These are phyloP conservation scores for Ormyrus labotus DNA, from an alignment of 2,888 invertebrate genomes.

Conservation along the genomic window DNA sequence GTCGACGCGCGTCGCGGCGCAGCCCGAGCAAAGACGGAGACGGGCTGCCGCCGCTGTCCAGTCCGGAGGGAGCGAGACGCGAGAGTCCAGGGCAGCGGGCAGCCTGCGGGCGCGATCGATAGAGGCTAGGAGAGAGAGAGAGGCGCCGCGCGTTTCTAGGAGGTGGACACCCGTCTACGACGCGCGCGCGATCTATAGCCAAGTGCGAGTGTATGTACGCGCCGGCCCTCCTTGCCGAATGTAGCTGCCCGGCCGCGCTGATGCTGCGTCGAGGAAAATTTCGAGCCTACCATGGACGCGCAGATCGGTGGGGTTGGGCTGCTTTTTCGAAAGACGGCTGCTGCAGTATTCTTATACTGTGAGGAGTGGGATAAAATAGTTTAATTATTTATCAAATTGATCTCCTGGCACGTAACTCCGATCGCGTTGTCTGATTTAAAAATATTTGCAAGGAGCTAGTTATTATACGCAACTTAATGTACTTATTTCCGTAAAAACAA, in stretches of 20 bases:
- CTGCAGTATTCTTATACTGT: no score
- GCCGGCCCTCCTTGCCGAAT: not conserved
- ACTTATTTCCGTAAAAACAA: no score
- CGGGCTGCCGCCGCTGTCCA: not conserved
- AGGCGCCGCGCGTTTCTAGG: conserved; percentile 68
- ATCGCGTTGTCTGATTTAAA: no score
- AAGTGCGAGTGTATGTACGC: not conserved
- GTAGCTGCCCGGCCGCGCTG: not conserved
- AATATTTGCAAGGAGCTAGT: no score
- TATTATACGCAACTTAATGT: no score
- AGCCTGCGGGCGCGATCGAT: conserved; percentile 73
- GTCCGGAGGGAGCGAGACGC: conserved; percentile 7
- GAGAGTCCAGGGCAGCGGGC: conserved; percentile 67
- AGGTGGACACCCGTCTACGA: conserved; percentile 67
- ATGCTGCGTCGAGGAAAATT: no score
- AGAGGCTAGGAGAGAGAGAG: conserved; percentile 71
- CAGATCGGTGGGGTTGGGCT: no score
- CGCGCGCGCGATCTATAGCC: conserved; percentile 3
- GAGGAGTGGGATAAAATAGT: no score
- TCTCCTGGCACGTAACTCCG: no score
- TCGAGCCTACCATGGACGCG: no score
- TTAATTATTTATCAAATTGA: no score
- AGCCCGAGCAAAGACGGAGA: not conserved
- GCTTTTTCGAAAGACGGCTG: no score
- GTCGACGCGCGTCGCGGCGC: not conserved